phyloP scores from a whole-genome alignment of 2,797 vertebrate species.

The Petrocephalus schoutedeni region DNA sequence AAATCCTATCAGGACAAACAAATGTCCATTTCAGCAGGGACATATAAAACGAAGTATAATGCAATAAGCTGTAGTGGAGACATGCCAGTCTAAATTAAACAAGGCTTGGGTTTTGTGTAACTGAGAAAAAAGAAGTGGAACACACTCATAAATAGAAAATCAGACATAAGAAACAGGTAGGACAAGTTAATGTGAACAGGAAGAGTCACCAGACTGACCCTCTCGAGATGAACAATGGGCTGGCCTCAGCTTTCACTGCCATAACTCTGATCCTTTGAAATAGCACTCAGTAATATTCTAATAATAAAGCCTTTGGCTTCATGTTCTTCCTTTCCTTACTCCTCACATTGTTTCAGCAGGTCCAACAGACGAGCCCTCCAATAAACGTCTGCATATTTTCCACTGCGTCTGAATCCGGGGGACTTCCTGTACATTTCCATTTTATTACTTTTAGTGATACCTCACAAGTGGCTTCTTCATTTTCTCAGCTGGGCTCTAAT shows the following conservation, averaged over 20 bases:
- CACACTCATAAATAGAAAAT: background rate
- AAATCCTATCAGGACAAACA: background rate
- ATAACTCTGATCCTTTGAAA: background rate
- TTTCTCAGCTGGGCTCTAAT: background rate
- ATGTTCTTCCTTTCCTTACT: background rate
- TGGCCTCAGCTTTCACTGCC: background rate
- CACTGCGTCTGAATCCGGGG: background rate
- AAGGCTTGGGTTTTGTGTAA: background rate
- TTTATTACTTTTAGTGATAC: background rate
- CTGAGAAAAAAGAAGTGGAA: background rate
- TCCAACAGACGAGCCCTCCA: background rate
- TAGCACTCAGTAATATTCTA: background rate
- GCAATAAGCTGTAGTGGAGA: background rate
- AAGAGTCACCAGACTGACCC: background rate
- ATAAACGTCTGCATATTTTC: background rate
- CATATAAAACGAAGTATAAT: background rate
- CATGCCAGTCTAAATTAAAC: background rate
- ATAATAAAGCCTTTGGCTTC: background rate
- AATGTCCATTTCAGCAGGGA: background rate
- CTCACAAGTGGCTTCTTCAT: constrained; percentile 13
- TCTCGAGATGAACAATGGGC: background rate
- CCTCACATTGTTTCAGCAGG: background rate
- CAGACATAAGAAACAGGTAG: constrained; percentile 3
- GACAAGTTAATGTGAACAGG: constrained; percentile 1
- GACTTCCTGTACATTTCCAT: background rate